phyloP scores from a whole-genome alignment of 2,113 vertebrate genomes.

The Grus americana region DNA sequence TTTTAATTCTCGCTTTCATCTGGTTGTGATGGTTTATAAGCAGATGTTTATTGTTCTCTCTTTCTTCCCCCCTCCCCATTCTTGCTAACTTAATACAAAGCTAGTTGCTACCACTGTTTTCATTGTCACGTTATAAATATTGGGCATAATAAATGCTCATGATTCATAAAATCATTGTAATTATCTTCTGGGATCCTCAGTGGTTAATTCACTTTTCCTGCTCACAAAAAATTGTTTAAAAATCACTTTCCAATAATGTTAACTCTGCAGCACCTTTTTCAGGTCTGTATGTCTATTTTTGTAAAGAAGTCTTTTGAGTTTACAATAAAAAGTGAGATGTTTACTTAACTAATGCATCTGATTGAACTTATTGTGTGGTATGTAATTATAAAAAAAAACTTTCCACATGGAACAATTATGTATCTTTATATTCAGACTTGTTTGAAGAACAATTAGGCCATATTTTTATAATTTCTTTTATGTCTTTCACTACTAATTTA shows the following conservation, averaged over 20 bases:
- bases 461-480: slow-evolving; percentile 36
- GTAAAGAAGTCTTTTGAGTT: background rate
- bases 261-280: background rate
- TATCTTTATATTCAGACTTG: background rate
- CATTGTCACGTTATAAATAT: background rate
- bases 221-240: background rate
- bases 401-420: background rate
- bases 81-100: background rate
- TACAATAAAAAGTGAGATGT: background rate
- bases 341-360: background rate
- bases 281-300: background rate
- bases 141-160: background rate
- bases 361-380: slow-evolving; percentile 12
- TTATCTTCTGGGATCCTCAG: background rate
- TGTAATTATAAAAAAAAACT: background rate
- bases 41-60: slow-evolving; percentile 30
- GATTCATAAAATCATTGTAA: background rate
- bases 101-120: background rate
- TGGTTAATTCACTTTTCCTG: background rate
- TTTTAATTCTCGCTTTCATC: slow-evolving; percentile 33
- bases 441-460: slow-evolving; percentile 20
- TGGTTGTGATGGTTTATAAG: background rate
- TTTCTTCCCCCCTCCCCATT: background rate
- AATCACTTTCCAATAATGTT: background rate
- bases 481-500: slow-evolving; percentile 4